Percentiles rank a stretch among this genome's conserved stretches.
These are phyloP conservation scores for Lasioglossum vierecki DNA, from an alignment of 2,888 invertebrate genomes.

Conservation along the genomic window DNA sequence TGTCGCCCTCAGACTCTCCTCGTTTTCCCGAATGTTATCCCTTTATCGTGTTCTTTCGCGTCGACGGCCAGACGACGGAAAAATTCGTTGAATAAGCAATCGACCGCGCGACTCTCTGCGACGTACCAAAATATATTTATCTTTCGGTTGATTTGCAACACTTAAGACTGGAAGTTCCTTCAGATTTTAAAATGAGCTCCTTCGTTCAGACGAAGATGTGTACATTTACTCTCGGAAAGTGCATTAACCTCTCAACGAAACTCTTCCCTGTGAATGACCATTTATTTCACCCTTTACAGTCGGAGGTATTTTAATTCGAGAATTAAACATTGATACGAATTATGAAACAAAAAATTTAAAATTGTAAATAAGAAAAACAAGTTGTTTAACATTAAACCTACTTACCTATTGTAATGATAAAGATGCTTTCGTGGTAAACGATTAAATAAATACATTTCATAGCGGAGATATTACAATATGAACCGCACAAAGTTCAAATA, in stretches of 20 bases:
- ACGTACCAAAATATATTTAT: not conserved
- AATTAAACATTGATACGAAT: too few species aligned
- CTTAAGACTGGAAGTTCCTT: not conserved
- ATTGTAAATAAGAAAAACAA: too few species aligned
- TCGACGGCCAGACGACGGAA: not conserved
- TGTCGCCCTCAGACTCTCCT: conserved; percentile 8
- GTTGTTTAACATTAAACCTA: too few species aligned
- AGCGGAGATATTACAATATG: too few species aligned
- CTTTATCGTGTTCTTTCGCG: conserved; percentile 36
- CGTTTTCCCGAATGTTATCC: conserved; percentile 34
- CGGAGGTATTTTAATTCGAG: too few species aligned
- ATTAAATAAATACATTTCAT: too few species aligned
- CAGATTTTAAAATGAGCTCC: not conserved
- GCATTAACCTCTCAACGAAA: not conserved
- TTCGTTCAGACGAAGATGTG: not conserved
- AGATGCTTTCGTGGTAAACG: too few species aligned
- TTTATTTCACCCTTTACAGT: too few species aligned
- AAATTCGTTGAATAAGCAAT: not conserved
- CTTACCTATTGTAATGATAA: too few species aligned
- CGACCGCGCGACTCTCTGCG: not conserved
- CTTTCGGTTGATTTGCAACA: not conserved
- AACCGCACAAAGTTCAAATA: too few species aligned
- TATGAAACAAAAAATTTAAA: too few species aligned
- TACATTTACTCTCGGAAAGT: not conserved
- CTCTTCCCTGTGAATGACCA: not conserved